phyloP scores from a whole-genome alignment of 1,140 invertebrate genomes.

The Macrobrachium nipponense region DNA sequence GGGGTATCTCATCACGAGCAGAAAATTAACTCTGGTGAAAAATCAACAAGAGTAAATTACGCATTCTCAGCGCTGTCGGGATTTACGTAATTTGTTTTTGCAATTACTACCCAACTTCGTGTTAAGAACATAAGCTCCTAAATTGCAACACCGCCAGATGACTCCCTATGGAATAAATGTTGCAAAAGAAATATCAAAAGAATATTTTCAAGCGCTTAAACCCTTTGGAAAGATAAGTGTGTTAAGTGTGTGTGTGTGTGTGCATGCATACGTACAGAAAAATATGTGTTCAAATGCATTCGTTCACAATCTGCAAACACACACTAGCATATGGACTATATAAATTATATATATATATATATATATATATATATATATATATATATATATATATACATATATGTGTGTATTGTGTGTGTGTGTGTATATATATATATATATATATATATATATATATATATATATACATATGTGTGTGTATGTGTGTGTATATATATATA shows the following conservation, averaged over 20 bases:
- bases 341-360: slow-evolving; percentile 8
- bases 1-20: no score
- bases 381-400: slow-evolving; percentile 2
- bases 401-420: no score
- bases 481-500: slow-evolving; percentile 4
- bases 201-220: neutral
- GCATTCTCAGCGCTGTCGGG: no score
- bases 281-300: no score
- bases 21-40: no score
- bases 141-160: no score
- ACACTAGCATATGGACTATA: neutral
- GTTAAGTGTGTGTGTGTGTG: neutral
- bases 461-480: slow-evolving; percentile 20
- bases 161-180: no score
- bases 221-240: neutral
- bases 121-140: no score
- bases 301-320: no score
- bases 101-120: no score
- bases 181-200: neutral
- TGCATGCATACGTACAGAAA: slow-evolving; percentile 5
- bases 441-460: slow-evolving; percentile 3
- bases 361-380: slow-evolving; percentile 20
- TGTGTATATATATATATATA: slow-evolving; percentile 9
- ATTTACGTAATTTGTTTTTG: no score
- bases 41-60: no score